Evolutionary conservation across 2,888 invertebrate species (phyloP).

Genomic region (Penaeus monodon): DNA sequence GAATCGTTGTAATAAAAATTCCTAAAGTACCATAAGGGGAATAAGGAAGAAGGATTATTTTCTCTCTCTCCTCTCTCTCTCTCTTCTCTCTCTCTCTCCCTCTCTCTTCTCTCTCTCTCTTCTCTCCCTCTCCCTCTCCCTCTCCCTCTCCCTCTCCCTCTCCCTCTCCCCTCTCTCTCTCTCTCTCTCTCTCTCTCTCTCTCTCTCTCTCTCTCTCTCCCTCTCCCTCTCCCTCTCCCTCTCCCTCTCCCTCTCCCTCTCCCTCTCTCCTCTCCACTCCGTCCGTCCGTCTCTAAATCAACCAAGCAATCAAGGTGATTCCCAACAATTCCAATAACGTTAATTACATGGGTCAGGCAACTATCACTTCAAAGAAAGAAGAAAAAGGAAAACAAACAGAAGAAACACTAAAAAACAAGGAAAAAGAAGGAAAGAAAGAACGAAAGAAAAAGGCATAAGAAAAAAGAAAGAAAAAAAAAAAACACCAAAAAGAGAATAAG

Average conservation of each 20-base stretch:
- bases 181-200: background rate
- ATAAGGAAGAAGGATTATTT: background rate
- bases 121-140: background rate
- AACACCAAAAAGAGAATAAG: background rate
- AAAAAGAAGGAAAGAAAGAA: no score
- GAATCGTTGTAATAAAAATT: background rate
- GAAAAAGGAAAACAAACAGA: background rate
- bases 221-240: background rate
- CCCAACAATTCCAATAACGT: background rate
- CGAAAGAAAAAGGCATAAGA: background rate
- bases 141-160: background rate
- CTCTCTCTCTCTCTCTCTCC: background rate
- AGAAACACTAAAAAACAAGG: background rate
- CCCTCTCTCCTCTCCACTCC: background rate
- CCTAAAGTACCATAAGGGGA: background rate
- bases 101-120: background rate
- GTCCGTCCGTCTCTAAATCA: no score
- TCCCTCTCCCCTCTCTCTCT: background rate
- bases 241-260: background rate
- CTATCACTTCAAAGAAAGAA: no score
- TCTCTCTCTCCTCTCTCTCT: background rate
- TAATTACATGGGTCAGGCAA: background rate
- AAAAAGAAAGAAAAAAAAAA: background rate
- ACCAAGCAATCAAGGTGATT: no score
- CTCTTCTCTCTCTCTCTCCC: background rate